Conservation (phyloP, 2,797 vertebrate genomes). For the Hirundo rustica region DNA sequence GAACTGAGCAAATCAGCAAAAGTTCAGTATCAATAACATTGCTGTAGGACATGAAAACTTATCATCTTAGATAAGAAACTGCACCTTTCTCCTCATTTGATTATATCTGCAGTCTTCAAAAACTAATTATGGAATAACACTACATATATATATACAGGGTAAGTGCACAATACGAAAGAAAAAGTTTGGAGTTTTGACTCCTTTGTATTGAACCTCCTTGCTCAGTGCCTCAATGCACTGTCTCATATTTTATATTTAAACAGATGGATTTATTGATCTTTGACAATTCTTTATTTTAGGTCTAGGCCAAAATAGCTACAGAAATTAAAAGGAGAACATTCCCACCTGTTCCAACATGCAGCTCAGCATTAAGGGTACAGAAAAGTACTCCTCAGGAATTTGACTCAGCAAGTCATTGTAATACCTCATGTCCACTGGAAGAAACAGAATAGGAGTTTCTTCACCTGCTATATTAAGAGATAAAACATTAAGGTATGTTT, state of each 20-base stretch:
- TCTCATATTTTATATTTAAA: neutral
- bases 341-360: constrained; percentile 91
- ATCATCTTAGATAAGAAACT: neutral
- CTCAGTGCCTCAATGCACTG: neutral
- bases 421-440: constrained; percentile 82
- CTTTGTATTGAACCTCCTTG: neutral
- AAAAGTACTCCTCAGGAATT: constrained; percentile 82
- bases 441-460: constrained; percentile 13
- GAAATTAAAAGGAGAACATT: neutral
- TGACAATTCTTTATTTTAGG: neutral
- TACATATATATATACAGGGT: neutral
- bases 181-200: neutral
- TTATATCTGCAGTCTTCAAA: neutral
- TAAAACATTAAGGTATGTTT: neutral
- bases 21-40: neutral
- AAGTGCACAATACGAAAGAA: neutral
- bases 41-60: neutral
- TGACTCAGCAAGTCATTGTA: constrained; percentile 84
- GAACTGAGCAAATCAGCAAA: neutral
- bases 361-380: constrained; percentile 85
- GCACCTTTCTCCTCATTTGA: neutral
- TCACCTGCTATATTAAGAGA: neutral
- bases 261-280: neutral
- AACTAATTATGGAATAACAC: neutral
- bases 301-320: neutral